Conservation (phyloP, 2,888 invertebrate genomes). For the Zele albiditarsus region DNA sequence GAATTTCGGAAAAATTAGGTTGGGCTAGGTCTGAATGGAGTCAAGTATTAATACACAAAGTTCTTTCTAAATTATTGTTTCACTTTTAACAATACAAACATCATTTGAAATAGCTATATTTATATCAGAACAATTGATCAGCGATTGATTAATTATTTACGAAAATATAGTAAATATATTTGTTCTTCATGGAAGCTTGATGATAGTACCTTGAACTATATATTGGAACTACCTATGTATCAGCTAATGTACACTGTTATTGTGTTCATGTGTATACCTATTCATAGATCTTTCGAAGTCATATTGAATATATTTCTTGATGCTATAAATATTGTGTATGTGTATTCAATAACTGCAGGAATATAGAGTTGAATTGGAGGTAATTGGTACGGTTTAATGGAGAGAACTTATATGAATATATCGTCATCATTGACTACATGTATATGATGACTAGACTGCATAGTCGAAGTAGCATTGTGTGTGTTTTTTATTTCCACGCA, state of each 20-base stretch:
- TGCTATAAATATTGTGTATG: background rate
- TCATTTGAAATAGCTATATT: too few species aligned
- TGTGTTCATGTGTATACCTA: background rate
- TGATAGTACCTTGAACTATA: background rate
- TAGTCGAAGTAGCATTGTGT: background rate
- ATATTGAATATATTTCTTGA: background rate
- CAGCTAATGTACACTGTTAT: background rate
- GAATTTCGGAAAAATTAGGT: too few species aligned
- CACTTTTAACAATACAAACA: too few species aligned
- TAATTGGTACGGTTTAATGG: background rate
- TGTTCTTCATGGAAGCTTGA: too few species aligned
- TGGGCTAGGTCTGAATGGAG: too few species aligned
- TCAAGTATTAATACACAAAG: too few species aligned
- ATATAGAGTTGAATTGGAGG: background rate
- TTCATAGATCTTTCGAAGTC: background rate
- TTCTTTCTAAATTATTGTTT: too few species aligned
- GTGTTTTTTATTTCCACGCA: background rate
- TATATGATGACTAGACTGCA: background rate
- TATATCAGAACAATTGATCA: too few species aligned
- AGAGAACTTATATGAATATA: background rate
- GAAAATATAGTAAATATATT: too few species aligned
- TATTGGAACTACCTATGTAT: background rate
- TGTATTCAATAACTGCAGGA: background rate
- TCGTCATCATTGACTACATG: background rate
- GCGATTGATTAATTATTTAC: too few species aligned